phyloP scores from a whole-genome alignment of 2,888 invertebrate genomes.

The Drosophila kuntzei region DNA sequence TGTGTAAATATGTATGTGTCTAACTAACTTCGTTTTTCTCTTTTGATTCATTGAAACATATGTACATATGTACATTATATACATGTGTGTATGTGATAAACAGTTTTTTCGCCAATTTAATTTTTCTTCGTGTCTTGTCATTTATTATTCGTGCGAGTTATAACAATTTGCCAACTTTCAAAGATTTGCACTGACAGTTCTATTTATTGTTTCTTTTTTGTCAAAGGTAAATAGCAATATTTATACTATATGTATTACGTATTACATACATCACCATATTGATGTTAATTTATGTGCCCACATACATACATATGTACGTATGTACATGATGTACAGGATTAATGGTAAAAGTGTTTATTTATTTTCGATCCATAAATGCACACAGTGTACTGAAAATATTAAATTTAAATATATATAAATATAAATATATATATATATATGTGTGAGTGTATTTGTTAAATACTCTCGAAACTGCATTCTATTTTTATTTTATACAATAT shows the following conservation, averaged over 20 bases:
- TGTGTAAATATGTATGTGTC: constrained; percentile 24
- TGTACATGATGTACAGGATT: not conserved
- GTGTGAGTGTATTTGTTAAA: constrained; percentile 16
- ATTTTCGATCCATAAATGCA: constrained; percentile 21
- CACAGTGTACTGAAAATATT: constrained; percentile 13
- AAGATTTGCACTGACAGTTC: constrained; percentile 16
- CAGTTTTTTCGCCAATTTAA: constrained; percentile 45
- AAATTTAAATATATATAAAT: constrained; percentile 17
- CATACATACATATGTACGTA: not conserved
- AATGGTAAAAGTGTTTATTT: constrained; percentile 25
- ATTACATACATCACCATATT: constrained; percentile 26
- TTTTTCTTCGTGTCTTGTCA: constrained; percentile 29
- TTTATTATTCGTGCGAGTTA: constrained; percentile 29
- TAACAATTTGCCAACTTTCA: constrained; percentile 30
- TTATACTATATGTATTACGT: constrained; percentile 36
- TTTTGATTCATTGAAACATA: constrained; percentile 42
- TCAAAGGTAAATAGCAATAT: constrained; percentile 32
- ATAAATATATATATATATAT: not conserved
- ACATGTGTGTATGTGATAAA: constrained; percentile 42
- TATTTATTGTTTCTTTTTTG: constrained; percentile 20
- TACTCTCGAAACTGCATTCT: constrained; percentile 30
- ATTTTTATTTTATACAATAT: constrained; percentile 24
- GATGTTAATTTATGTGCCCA: constrained; percentile 14
- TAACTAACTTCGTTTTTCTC: constrained; percentile 48
- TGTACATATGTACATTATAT: constrained; percentile 22